A percentile compares a stretch with the other conserved stretches of the same genome.
Conservation (phyloP, 2,797 vertebrate species). For the Heteromormyrus szaboi region DNA sequence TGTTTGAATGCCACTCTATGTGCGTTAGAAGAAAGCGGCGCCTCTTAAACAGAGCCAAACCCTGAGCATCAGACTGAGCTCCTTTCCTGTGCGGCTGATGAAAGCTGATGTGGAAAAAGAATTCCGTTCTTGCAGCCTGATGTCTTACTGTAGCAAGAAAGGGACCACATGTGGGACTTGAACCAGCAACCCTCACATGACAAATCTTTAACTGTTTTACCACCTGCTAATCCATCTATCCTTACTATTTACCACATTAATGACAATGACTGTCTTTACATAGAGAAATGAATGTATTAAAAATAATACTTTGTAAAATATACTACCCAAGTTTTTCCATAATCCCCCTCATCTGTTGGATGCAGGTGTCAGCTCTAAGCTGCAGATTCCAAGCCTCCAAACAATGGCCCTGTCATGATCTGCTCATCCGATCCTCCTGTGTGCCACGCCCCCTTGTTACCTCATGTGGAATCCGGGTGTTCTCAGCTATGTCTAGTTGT, state of each 20-base stretch:
- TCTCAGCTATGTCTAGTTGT: no score
- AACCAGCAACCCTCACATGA: neutral
- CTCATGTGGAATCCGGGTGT: no score
- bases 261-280: neutral
- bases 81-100: neutral
- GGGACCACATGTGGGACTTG: neutral
- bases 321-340: neutral
- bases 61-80: neutral
- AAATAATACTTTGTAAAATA: neutral
- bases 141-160: neutral
- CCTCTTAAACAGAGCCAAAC: neutral
- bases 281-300: neutral
- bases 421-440: no score
- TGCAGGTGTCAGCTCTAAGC: neutral
- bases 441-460: no score
- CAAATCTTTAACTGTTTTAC: neutral
- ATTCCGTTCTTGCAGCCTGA: neutral
- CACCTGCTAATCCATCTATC: neutral
- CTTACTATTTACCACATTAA: neutral
- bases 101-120: neutral
- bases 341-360: neutral
- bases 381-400: neutral
- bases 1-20: neutral
- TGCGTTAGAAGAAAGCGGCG: neutral
- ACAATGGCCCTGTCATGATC: neutral